Evolutionary conservation across 2,888 invertebrate species (phyloP), one percentile per base, ranked within the genome.

Genomic region (Gari tellinella): DNA sequence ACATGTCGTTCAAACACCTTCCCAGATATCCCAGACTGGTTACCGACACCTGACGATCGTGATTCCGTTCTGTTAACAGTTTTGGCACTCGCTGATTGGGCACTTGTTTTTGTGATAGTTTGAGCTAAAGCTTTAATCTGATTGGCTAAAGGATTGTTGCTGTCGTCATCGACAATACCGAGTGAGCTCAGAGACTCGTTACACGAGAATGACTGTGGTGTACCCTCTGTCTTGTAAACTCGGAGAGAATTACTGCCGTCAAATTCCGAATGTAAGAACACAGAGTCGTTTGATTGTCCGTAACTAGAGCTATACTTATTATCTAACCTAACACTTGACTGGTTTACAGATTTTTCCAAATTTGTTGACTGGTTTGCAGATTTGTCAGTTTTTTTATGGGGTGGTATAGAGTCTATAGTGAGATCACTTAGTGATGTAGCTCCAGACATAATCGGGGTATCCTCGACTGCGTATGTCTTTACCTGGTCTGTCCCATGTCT

Each of bases 361-460:
- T 1, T 15, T 0, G 23, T 14, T 7, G 52, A 31, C 14, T 19
- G 37, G 2, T 31, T 14, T 17, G 12, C 5, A 25, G 31, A 12
- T 8, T 26, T 5, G 21, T 19, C 21, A 25, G 10, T 12, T 31
- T 4, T 43, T 1, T 14, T 1, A 10, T 14, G 40, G 17, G 45
- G 72, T 25, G 84, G 83, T 5, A 67, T 41, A 4, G 84, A 82
- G 43, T 87, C 84, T 12, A 81, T 69, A 61, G 96, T 96, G 72
- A 97, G 94, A 84, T 96, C 96, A 92, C 96, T 97, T 55, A 97
- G 94, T 89, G 97, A 97, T 43, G 97, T 97, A 37, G 95, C 95
- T 25, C 95, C 94, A 0, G 97, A 97, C 93, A 96, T 96, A 19
- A 96, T 94, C 0, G 97, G 97, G 0, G 97, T 97, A 82, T 95